A percentile compares a stretch with the other conserved stretches of the same genome.
Conservation (phyloP, 2,888 invertebrate genomes). For the Caenorhabditis panamensis region DNA sequence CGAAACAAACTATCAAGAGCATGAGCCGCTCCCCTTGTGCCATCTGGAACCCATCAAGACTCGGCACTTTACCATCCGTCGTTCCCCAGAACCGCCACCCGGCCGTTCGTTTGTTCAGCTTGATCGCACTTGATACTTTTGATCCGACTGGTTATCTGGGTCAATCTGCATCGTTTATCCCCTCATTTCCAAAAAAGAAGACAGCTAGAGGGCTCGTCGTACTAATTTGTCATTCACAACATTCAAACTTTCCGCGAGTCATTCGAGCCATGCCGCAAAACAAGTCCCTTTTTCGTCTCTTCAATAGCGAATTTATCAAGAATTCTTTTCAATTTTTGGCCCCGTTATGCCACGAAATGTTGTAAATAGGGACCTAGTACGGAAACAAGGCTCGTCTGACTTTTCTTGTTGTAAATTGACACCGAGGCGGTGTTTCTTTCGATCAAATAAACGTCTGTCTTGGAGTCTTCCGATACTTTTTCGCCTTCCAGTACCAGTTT, state of each 20-base stretch:
- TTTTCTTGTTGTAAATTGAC: slow-evolving; percentile 38
- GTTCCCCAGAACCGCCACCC: too few species aligned
- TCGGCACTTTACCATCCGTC: slow-evolving; percentile 4
- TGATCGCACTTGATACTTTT: slow-evolving; percentile 27
- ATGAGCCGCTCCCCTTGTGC: background rate
- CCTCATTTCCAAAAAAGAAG: background rate
- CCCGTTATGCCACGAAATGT: too few species aligned
- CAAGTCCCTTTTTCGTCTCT: background rate
- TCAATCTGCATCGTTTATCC: background rate
- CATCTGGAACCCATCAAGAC: slow-evolving; percentile 46
- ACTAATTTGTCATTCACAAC: slow-evolving; percentile 9
- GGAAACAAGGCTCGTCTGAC: background rate
- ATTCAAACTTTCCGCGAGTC: background rate
- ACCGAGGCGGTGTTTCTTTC: slow-evolving; percentile 16
- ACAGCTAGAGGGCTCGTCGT: background rate
- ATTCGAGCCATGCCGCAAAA: background rate
- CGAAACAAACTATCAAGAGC: background rate
- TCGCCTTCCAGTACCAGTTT: slow-evolving; percentile 12
- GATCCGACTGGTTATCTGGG: slow-evolving; percentile 29
- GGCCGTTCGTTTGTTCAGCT: slow-evolving; percentile 41
- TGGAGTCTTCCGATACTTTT: too few species aligned
- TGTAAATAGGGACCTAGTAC: too few species aligned
- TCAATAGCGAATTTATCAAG: background rate
- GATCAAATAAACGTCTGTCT: slow-evolving; percentile 15
- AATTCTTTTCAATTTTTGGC: too few species aligned